Base-by-base conservation (phyloP, 2,113 vertebrate genomes). In the Polypterus senegalus region DNA sequence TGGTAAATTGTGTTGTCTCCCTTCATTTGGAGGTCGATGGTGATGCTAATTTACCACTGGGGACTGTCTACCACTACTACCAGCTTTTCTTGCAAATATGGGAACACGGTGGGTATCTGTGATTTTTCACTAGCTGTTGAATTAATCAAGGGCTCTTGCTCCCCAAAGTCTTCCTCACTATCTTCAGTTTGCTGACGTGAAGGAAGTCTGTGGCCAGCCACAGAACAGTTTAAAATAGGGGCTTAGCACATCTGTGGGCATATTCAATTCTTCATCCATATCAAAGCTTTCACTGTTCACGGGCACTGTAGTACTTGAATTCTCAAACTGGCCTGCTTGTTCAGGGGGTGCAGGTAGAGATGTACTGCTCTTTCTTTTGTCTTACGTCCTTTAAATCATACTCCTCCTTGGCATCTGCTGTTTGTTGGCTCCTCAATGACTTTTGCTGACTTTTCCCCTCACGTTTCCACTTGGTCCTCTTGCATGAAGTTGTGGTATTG, bases 261-360 rank as follows among this genome's bases (percentile, higher is more conserved):
- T n/a, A n/a, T n/a, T n/a, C n/a, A n/a, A 72, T 2, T 61, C 56
- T 0, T 78, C 78, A 7, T 83, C 79, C 61, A 72, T 62, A 1
- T 88, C 83, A 46, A 84, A 82, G 59, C 80, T 76, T 11, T 87
- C 80, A 49, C 81, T 74, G 1, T 68, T 77, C n/a, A 8, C 73
- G 76, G 44, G 85, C 78, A 44, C 81, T 84, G 63, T 89, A 89
- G 66, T 90, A 89, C 64, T 90, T 91, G 72, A 92, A 90, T 65
- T 92, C 89, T 9, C 90, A 92, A 89, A 63, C 89, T 93, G 43
- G 76, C 66, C 61, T 92, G 89, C 66, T 90, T 89, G 62, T 83
- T 69, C 9, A 88, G n/a, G 74, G 2, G 62, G 72, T 67, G 67
- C 64, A n/a, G 57, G 54, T n/a, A n/a, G 59, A 5, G 6, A 6